Conservation (phyloP, 2,888 invertebrate species). For the Ectobius pallidus region DNA sequence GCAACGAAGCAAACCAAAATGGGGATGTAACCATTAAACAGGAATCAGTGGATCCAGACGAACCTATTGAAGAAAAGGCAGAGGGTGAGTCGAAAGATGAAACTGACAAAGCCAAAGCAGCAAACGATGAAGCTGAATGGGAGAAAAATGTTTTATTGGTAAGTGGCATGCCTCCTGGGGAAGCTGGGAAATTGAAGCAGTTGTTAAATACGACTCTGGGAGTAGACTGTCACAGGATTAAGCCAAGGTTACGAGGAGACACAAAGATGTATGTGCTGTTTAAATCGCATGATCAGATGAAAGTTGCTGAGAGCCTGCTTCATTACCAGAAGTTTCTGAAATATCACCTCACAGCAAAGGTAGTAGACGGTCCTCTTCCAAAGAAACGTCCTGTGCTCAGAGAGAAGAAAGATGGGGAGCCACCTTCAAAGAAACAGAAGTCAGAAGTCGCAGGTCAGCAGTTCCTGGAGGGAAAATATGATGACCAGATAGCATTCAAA, state of each 20-base stretch:
- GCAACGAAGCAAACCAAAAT: too few relatives aligned
- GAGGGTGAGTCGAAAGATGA: too few relatives aligned
- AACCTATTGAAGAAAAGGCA: too few relatives aligned
- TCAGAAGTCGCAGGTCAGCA: neutral
- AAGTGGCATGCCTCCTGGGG: too few relatives aligned
- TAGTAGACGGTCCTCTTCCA: neutral
- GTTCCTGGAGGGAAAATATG: neutral
- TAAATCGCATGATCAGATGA: neutral
- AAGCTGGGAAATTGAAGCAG: neutral
- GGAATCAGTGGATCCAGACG: too few relatives aligned
- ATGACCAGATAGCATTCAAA: neutral
- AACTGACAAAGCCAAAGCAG: too few relatives aligned
- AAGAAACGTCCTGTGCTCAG: too few relatives aligned
- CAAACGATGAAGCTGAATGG: too few relatives aligned
- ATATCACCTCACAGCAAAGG: neutral
- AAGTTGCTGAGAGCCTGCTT: neutral
- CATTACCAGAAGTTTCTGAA: neutral
- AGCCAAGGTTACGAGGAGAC: neutral
- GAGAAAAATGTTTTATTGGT: too few relatives aligned
- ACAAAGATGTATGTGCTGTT: neutral
- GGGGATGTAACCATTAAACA: too few relatives aligned
- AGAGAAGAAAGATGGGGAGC: too few relatives aligned
- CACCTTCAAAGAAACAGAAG: too few relatives aligned
- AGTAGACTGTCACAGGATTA: slow-evolving; percentile 10
- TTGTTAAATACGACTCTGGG: neutral